phyloP scores from a whole-genome alignment of 1,140 invertebrate species.

The Drosophila kohkoa region DNA sequence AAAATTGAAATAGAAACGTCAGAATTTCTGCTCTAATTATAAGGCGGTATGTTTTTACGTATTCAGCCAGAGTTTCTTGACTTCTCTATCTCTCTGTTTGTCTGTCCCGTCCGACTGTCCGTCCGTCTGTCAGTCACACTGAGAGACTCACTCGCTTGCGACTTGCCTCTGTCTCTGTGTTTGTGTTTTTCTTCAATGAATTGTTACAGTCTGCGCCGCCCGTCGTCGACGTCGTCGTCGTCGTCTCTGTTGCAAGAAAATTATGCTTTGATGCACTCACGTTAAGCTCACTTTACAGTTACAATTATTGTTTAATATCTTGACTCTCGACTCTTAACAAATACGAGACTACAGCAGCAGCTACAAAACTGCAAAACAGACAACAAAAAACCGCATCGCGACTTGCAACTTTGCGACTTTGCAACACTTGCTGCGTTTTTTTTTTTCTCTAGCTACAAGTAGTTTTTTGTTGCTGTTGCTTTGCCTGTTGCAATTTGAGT shows the following conservation, averaged over 20 bases:
- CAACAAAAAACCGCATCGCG: slow-evolving; percentile 44
- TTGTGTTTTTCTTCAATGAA: slow-evolving; percentile 55
- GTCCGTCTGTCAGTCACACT: slow-evolving; percentile 16
- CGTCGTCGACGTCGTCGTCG: slow-evolving; percentile 15
- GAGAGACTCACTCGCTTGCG: slow-evolving; percentile 16
- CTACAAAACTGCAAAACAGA: slow-evolving; percentile 9
- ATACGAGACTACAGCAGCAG: slow-evolving; percentile 42
- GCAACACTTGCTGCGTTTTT: slow-evolving; percentile 73
- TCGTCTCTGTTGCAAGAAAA: slow-evolving; percentile 78
- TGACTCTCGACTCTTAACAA: slow-evolving; percentile 66
- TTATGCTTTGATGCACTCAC: slow-evolving; percentile 83
- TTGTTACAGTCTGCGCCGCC: slow-evolving; percentile 55
- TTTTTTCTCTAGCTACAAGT: background rate
- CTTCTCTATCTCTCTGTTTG: slow-evolving; percentile 60
- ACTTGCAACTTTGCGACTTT: slow-evolving; percentile 50
- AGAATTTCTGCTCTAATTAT: slow-evolving; percentile 85
- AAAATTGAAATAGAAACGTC: slow-evolving; percentile 85
- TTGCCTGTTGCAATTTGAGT: slow-evolving; percentile 62
- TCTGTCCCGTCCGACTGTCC: slow-evolving; percentile 45
- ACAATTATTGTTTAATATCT: slow-evolving; percentile 84
- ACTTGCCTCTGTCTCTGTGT: slow-evolving; percentile 25
- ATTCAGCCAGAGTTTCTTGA: slow-evolving; percentile 74
- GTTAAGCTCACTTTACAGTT: slow-evolving; percentile 84
- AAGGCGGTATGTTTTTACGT: slow-evolving; percentile 82
- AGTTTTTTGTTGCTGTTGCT: slow-evolving; percentile 39